Base-by-base conservation (phyloP, 2,797 vertebrate genomes). In the Silurus aristotelis region DNA sequence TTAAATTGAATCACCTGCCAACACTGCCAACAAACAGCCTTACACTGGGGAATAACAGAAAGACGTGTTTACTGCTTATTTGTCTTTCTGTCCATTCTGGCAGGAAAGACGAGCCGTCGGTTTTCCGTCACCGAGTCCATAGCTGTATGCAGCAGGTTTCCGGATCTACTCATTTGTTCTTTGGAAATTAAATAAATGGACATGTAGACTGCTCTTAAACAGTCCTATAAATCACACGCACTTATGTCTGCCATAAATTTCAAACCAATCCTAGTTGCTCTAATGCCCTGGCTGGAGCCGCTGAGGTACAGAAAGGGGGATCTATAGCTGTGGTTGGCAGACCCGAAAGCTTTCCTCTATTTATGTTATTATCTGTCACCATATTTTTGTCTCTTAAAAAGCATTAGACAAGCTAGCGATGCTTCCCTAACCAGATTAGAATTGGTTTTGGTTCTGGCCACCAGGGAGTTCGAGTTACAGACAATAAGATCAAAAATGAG, bases 191-290 rank as follows among this genome's bases (percentile, higher is more conserved):
- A 93, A 96, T 94, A 96, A 96, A 96, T 93, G 91, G 92, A 93
- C 88, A 91, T 91, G 93, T 89, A 87, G 84, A 90, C 94, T 93
- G 92, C 91, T 92, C 93, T 96, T 96, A 95, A 96, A 96, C 93
- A 95, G 92, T 94, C 92, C 91, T 93, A 96, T 97, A 96, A 96
- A 96, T 96, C 95, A 95, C 92, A 95, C 91, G 92, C 95, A 95
- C 95, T 94, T 95, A 94, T 88, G 90, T 94, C 92, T 94, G 92
- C 94, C 92, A 96, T 97, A 95, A 96, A 97, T 96, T 96, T 90
- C 88, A 83, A 93, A 90, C 92, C 90, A 92, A 94, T 95, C 91
- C 86, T 83, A 76, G 87, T 86, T 87, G 87, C 87, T 83, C 89
- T 93, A 93, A 92, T 93, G 91, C 89, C 89, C 75, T 12, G 70